phyloP scores from a whole-genome alignment of 2,888 invertebrate genomes.

The Parnassius apollo region DNA sequence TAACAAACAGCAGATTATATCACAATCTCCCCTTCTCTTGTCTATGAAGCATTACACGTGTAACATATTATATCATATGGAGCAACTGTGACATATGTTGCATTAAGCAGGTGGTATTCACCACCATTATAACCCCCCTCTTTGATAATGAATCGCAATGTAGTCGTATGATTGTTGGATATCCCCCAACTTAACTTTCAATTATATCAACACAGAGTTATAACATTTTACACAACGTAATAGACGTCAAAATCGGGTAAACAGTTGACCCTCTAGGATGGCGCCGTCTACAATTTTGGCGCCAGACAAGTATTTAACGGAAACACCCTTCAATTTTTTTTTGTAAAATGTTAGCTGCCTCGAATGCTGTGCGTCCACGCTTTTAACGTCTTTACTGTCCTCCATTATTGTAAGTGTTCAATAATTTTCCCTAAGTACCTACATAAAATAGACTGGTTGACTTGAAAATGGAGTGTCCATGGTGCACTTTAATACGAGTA shows the following conservation, averaged over 20 bases:
- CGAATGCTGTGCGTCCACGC: slow-evolving; percentile 25
- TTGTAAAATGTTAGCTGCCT: slow-evolving; percentile 27
- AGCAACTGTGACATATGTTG: slow-evolving; percentile 6
- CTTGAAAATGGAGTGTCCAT: background rate
- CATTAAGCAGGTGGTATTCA: slow-evolving; percentile 24
- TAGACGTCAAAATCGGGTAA: slow-evolving; percentile 33
- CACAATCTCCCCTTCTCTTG: no score
- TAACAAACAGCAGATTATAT: no score
- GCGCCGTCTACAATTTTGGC: slow-evolving; percentile 60
- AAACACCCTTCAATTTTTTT: slow-evolving; percentile 33
- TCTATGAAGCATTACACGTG: no score
- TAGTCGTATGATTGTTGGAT: slow-evolving; percentile 24
- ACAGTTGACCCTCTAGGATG: slow-evolving; percentile 30
- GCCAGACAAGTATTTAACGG: slow-evolving; percentile 63
- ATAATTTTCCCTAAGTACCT: background rate
- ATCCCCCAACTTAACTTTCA: slow-evolving; percentile 21
- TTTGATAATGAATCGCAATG: slow-evolving; percentile 27
- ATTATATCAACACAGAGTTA: slow-evolving; percentile 23
- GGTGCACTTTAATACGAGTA: background rate
- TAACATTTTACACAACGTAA: background rate
- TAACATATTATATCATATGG: no score
- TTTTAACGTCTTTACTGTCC: slow-evolving; percentile 22
- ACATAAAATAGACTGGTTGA: no score
- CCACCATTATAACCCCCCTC: slow-evolving; percentile 21
- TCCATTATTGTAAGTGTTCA: slow-evolving; percentile 17